Evolutionary conservation across 2,113 vertebrate genomes (phyloP).

Genomic region (Coregonus clupeaformis): DNA sequence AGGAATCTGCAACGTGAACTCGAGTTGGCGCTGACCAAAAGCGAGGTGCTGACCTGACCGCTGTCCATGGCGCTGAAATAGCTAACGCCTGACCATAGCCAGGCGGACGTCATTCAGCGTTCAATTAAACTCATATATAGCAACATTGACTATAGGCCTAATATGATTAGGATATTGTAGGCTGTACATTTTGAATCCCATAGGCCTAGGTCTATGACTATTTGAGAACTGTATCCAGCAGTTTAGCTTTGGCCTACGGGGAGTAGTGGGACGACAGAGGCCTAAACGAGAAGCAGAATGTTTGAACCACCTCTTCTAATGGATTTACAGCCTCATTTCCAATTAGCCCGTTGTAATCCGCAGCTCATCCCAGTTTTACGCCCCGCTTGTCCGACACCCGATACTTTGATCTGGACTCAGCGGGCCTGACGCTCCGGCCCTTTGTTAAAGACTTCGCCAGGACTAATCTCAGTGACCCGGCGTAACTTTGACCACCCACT

Average conservation of each 20-base stretch:
- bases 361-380: conserved; percentile 67
- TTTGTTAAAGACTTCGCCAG: conserved; percentile 61
- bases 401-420: conserved; percentile 75
- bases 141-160: background rate
- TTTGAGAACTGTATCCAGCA: too few relatives aligned
- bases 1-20: background rate
- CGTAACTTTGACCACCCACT: conserved; percentile 76
- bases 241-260: too few relatives aligned
- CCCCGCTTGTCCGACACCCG: conserved; percentile 72
- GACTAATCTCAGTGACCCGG: conserved; percentile 77
- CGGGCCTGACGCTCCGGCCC: conserved; percentile 57
- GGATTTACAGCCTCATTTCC: conserved; percentile 58
- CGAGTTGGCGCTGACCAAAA: background rate
- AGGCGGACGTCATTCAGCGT: background rate
- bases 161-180: background rate
- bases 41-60: background rate
- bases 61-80: conserved; percentile 38
- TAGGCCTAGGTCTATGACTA: background rate
- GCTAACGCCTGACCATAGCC: background rate
- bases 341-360: conserved; percentile 71
- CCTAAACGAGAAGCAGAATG: conserved; percentile 29
- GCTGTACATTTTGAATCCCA: background rate
- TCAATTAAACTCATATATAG: background rate
- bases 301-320: conserved; percentile 47
- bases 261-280: background rate